phyloP scores from a whole-genome alignment of 1,140 invertebrate genomes.

The Lasaia peninsularis region DNA sequence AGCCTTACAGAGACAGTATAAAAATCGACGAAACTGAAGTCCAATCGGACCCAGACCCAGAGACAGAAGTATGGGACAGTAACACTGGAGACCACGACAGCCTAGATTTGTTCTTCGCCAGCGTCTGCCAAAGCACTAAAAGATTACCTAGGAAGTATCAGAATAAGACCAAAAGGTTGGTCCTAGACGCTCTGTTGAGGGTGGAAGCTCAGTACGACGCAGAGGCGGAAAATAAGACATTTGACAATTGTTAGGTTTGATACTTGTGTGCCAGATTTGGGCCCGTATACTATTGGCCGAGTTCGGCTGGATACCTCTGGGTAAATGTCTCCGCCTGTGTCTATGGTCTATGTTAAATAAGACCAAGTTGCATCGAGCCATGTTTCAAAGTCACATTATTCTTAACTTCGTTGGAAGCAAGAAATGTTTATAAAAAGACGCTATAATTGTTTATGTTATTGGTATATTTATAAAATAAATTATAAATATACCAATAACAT shows the following conservation, averaged over 20 bases:
- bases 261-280: too few species aligned
- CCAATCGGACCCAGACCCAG: conserved; percentile 40
- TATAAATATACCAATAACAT: too few species aligned
- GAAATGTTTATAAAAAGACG: too few species aligned
- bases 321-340: too few species aligned
- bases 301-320: too few species aligned
- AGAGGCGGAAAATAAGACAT: conserved; percentile 36
- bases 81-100: conserved; percentile 40
- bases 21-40: conserved; percentile 49
- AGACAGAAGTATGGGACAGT: conserved; percentile 41
- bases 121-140: conserved; percentile 61
- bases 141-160: conserved; percentile 48
- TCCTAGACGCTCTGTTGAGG: conserved; percentile 51
- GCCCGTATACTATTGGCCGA: too few species aligned
- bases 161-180: conserved; percentile 47
- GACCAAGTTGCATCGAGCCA: too few species aligned
- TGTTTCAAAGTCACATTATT: too few species aligned
- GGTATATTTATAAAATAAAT: too few species aligned
- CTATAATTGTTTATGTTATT: too few species aligned
- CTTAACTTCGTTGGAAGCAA: too few species aligned
- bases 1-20: conserved; percentile 35
- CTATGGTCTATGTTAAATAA: too few species aligned
- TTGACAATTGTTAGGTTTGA: conserved; percentile 25
- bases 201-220: conserved; percentile 51
- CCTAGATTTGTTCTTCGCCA: conserved; percentile 63